Percentiles rank a stretch among this genome's conserved stretches.
Evolutionary conservation across 37 sponge, comb jelly and placozoan species (phyloP).

Genomic region (Cliona cf. orientalis): DNA sequence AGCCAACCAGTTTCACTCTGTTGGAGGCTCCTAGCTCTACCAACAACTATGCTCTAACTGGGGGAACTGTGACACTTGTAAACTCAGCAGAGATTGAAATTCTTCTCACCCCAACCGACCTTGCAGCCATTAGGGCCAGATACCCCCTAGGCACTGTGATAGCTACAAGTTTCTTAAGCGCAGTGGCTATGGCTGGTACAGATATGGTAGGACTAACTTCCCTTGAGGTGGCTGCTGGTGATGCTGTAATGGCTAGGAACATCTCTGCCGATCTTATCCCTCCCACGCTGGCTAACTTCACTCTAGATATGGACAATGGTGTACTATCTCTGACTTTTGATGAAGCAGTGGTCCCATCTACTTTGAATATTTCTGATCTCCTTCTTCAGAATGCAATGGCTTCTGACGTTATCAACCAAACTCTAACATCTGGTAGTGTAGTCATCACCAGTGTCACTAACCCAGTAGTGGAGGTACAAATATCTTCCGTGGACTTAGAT

Average conservation of each 20-base stretch:
- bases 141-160: constrained; percentile 54
- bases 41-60: constrained; percentile 18
- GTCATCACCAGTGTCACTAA: not conserved
- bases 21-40: constrained; percentile 27
- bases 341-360: constrained; percentile 63
- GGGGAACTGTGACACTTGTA: constrained; percentile 36
- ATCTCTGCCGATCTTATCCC: constrained; percentile 69
- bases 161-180: constrained; percentile 50
- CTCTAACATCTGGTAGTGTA: constrained; percentile 15
- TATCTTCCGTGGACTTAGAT: constrained; percentile 67
- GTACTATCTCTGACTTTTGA: constrained; percentile 75
- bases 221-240: constrained; percentile 7
- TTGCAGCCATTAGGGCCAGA: constrained; percentile 40
- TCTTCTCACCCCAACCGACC: constrained; percentile 25
- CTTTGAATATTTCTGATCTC: constrained; percentile 42
- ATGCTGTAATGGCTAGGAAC: constrained; percentile 59
- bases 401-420: constrained; percentile 6
- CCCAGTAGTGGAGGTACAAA: constrained; percentile 36
- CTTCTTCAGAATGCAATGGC: constrained; percentile 38
- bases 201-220: constrained; percentile 70
- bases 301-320: constrained; percentile 80
- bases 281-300: constrained; percentile 71
- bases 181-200: constrained; percentile 32
- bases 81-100: constrained; percentile 66
- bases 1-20: constrained; percentile 49